Conservation (phyloP, 2,797 vertebrate genomes). For the Gymnothorax reevesii region DNA sequence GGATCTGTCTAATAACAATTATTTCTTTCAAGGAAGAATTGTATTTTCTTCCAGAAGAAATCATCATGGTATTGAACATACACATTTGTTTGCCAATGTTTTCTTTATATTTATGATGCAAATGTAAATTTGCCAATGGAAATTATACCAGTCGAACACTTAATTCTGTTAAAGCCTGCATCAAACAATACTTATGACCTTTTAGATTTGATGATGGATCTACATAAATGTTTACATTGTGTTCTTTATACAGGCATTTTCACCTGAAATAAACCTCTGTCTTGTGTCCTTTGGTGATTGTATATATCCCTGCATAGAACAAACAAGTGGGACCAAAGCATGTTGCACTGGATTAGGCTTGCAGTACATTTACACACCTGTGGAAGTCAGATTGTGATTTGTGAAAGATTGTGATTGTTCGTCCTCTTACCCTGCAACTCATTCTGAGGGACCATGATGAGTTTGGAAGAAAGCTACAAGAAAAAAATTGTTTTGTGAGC, state of each 20-base stretch:
- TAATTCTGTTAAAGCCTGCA: not conserved
- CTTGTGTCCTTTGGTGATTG: not conserved
- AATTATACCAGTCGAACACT: not conserved
- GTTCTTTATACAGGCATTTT: not conserved
- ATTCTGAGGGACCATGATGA: not conserved
- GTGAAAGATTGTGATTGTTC: not conserved
- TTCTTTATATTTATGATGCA: not conserved
- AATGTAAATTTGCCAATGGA: not conserved
- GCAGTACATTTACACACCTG: not conserved
- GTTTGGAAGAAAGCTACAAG: not conserved
- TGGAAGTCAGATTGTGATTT: too few relatives aligned
- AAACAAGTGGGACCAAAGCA: conserved; percentile 15
- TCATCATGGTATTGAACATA: not conserved
- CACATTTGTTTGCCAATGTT: not conserved
- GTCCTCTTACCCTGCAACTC: not conserved
- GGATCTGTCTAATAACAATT: not conserved
- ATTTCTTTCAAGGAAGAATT: not conserved
- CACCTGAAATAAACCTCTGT: conserved; percentile 3
- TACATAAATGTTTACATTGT: not conserved
- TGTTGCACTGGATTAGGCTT: conserved; percentile 20
- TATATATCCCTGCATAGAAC: not conserved
- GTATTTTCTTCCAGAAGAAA: not conserved
- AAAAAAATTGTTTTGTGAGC: not conserved
- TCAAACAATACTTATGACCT: not conserved
- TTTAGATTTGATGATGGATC: not conserved